Conservation (phyloP, 1,140 invertebrate species). For the Drosophila quadrilineata region DNA sequence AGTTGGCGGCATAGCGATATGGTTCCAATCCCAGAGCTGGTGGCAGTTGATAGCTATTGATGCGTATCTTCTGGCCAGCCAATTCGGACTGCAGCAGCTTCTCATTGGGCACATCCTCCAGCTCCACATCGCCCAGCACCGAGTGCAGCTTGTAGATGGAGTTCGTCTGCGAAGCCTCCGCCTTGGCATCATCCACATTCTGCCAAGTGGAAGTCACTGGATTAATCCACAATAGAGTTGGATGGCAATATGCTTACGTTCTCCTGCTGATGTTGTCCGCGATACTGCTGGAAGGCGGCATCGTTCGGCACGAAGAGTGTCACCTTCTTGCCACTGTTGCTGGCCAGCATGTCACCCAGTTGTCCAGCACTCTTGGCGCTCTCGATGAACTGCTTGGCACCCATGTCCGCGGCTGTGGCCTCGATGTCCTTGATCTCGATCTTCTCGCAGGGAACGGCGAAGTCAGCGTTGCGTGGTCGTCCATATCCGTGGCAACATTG, state of each 20-base stretch:
- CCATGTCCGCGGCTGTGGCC: constrained; percentile 83
- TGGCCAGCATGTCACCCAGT: constrained; percentile 81
- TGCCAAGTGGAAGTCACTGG: neutral
- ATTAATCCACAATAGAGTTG: neutral
- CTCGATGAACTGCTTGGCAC: constrained; percentile 83
- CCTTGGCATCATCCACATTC: constrained; percentile 66
- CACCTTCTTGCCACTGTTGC: constrained; percentile 71
- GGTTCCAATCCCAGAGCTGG: constrained; percentile 70
- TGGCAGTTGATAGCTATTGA: constrained; percentile 84
- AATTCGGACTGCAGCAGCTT: constrained; percentile 81
- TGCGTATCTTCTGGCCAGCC: constrained; percentile 83
- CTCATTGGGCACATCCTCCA: constrained; percentile 82
- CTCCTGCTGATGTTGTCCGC: constrained; percentile 58
- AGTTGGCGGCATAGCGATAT: constrained; percentile 83
- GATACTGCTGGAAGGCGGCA: constrained; percentile 82
- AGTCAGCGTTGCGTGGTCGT: constrained; percentile 80
- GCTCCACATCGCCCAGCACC: constrained; percentile 81
- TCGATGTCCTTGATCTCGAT: constrained; percentile 82
- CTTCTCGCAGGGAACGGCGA: constrained; percentile 82
- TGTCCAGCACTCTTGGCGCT: constrained; percentile 82
- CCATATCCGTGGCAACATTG: constrained; percentile 85
- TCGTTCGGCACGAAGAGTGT: constrained; percentile 84
- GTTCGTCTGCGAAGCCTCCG: constrained; percentile 45
- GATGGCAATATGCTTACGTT: constrained; percentile 47
- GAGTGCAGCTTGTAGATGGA: constrained; percentile 81